Evolutionary conservation across 2,888 invertebrate genomes (phyloP), one percentile per base, ranked within the genome.

Genomic region (Agriotes lineatus): DNA sequence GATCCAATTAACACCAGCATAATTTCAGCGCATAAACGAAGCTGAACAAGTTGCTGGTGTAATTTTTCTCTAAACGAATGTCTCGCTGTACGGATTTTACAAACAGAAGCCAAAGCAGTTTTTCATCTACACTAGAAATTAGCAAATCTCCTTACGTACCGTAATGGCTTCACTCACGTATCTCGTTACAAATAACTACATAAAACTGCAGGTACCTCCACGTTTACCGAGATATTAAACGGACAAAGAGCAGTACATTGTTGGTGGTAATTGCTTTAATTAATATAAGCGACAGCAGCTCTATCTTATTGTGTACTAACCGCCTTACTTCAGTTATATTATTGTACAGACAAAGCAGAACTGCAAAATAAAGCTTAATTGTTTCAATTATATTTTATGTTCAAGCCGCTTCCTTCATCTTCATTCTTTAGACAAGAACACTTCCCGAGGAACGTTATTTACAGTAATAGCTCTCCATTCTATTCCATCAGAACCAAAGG

Each of bases 381-480:
- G 61, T 67, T 67, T 62, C 67, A 67, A 67, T 67, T 67, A 67
- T 20, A 62, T 67, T 62, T 57, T 57, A 14, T 57, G 62, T 61
- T 57, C 39, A 54, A 14, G 22, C 16, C 56, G 22, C 67, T 66
- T 45, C 67, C 60, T 60, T 52, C 39, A 20, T 54, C 65, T 59
- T 12, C 12, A 25, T 59, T 58, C 50, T 67, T 61, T 67, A 54
- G 39, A 62, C 37, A 52, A 50, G 37, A 52, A 52, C 50, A 37
- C 61, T 37, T 61, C 50, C 30, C 45, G 50, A 14, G 14, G 30
- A 50, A 39, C 18, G 20, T 54, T 50, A 19, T 30, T 30, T 37
- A 37, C 19, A 48, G 50, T 33, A 45, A 33, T 30, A 18, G n/a
- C n/a, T n/a, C n/a, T n/a, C 35, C 25, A 2, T 59, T 19, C n/a